phyloP scores from a whole-genome alignment of 1,140 invertebrate genomes.

The Oryctes rhinoceros region DNA sequence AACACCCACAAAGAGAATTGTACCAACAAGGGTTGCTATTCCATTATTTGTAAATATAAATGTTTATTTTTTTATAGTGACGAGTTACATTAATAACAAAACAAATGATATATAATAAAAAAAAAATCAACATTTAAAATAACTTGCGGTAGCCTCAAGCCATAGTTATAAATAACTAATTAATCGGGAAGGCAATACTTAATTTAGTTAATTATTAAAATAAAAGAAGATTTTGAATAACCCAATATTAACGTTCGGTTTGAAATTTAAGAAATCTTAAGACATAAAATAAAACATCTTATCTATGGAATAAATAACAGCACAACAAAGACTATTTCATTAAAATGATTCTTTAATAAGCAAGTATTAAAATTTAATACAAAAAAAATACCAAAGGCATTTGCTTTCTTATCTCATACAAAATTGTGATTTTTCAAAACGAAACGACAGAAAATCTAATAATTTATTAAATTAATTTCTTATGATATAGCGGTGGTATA shows the following conservation, averaged over 20 bases:
- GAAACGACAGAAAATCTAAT: not conserved
- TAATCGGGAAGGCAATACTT: too few species aligned
- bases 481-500: conserved; percentile 24
- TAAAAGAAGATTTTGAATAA: conserved; percentile 10
- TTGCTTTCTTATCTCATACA: conserved; percentile 1
- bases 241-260: not conserved
- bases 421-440: conserved; percentile 40
- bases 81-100: not conserved
- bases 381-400: conserved; percentile 23
- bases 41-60: conserved; percentile 11
- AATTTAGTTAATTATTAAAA: too few species aligned
- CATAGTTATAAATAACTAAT: too few species aligned
- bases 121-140: too few species aligned
- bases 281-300: not conserved
- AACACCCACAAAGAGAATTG: too few species aligned
- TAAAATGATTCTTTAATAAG: too few species aligned
- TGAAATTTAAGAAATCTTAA: not conserved
- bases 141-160: too few species aligned
- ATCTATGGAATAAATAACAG: not conserved
- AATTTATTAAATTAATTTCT: conserved; percentile 13
- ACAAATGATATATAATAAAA: too few species aligned
- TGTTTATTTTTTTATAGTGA: conserved; percentile 25
- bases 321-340: not conserved
- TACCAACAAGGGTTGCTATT: not conserved
- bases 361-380: not conserved